Evolutionary conservation across 2,113 vertebrate genomes (phyloP).

Genomic region (Capreolus pygargus): DNA sequence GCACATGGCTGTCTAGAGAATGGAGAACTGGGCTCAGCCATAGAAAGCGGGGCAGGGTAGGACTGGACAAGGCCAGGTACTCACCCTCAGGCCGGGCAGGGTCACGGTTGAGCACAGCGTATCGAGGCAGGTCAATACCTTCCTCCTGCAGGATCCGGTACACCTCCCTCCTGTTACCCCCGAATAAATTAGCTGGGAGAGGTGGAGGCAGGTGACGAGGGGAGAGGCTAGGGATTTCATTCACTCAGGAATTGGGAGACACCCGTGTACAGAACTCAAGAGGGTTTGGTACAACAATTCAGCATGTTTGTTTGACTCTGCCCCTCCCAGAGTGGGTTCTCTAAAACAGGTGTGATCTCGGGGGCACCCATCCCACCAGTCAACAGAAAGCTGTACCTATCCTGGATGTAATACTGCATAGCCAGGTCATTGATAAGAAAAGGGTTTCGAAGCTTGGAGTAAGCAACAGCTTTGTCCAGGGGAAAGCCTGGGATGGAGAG

Average conservation of each 20-base stretch:
- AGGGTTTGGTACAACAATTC: not conserved
- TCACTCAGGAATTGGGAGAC: not conserved
- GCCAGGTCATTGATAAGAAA: slow-evolving; percentile 97
- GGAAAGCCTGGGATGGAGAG: slow-evolving; percentile 90
- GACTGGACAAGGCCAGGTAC: slow-evolving; percentile 61
- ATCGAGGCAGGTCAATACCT: slow-evolving; percentile 96
- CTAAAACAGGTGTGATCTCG: not conserved
- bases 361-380: not conserved
- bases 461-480: slow-evolving; percentile 97
- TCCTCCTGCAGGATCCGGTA: slow-evolving; percentile 98
- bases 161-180: slow-evolving; percentile 91
- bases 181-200: slow-evolving; percentile 65
- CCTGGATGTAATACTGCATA: slow-evolving; percentile 99
- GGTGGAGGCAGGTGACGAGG: not conserved
- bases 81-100: slow-evolving; percentile 95
- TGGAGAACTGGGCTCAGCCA: not conserved
- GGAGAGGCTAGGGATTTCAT: slow-evolving; percentile 22
- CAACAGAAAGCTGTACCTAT: slow-evolving; percentile 86
- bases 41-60: not conserved
- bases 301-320: not conserved
- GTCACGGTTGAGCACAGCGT: slow-evolving; percentile 96
- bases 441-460: slow-evolving; percentile 94
- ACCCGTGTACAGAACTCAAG: not conserved
- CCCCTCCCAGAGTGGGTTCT: not conserved
- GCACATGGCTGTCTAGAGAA: not conserved